A percentile compares a stretch with the other conserved stretches of the same genome.
Conservation (phyloP, 2,888 invertebrate species). For the Acronicta alni region DNA sequence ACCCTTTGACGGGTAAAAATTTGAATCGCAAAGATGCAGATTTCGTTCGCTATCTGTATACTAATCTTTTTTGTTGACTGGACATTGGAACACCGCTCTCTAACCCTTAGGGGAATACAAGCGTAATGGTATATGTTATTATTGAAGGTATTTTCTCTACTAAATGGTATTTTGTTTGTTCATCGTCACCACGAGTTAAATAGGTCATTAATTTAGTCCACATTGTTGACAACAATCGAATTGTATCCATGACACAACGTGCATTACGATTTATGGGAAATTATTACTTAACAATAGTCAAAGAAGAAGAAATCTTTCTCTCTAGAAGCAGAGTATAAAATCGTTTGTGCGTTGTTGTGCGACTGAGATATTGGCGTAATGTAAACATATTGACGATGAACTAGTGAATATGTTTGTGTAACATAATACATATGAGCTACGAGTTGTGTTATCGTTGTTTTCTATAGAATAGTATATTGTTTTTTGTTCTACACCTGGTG, state of each 20-base stretch:
- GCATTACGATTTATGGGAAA: conserved; percentile 22
- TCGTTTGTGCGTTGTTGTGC: background rate
- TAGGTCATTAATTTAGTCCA: conserved; percentile 31
- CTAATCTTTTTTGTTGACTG: too few species aligned
- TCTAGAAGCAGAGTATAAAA: background rate
- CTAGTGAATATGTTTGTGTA: background rate
- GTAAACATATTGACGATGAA: conserved; percentile 15
- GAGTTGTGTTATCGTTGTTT: background rate
- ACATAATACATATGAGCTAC: conserved; percentile 1
- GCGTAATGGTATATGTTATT: too few species aligned
- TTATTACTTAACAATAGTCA: background rate
- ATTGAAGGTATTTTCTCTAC: too few species aligned
- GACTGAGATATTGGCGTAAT: background rate
- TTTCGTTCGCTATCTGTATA: too few species aligned
- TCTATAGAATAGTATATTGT: too few species aligned
- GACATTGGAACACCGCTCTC: too few species aligned
- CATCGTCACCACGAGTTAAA: conserved; percentile 8
- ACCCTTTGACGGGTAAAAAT: too few species aligned
- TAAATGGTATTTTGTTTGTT: background rate
- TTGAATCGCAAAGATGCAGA: too few species aligned
- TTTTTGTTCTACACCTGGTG: too few species aligned
- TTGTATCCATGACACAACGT: conserved; percentile 29
- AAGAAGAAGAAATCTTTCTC: background rate
- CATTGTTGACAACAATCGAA: conserved; percentile 27
- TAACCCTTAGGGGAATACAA: too few species aligned